Evolutionary conservation across 1,140 invertebrate species (phyloP).

Genomic region (Musca vetustissima): DNA sequence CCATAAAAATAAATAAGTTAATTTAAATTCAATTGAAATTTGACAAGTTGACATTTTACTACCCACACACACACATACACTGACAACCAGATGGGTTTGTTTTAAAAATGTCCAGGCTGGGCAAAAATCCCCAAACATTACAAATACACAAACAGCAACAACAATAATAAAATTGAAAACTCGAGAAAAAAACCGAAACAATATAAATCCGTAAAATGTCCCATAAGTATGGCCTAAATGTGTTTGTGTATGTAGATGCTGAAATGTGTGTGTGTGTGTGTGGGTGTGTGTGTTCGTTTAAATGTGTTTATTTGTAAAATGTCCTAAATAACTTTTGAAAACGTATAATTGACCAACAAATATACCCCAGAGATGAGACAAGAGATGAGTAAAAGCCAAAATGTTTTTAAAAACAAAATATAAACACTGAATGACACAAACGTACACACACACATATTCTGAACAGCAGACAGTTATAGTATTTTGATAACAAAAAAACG

Average conservation of each 20-base stretch:
- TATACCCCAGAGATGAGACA: neutral
- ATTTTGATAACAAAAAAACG: too few species aligned
- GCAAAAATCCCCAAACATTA: neutral
- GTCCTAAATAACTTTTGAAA: slow-evolving; percentile 4
- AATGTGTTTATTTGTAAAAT: neutral
- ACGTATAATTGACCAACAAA: slow-evolving; percentile 18
- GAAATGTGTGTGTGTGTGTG: neutral
- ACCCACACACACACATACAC: neutral
- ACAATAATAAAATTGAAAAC: slow-evolving; percentile 1
- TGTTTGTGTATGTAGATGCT: neutral
- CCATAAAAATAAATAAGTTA: slow-evolving; percentile 4
- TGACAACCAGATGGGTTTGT: too few species aligned
- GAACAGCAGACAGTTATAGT: too few species aligned
- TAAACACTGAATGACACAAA: too few species aligned
- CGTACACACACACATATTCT: too few species aligned
- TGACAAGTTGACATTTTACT: slow-evolving; percentile 16
- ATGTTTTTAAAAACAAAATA: too few species aligned
- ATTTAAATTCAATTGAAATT: slow-evolving; percentile 24
- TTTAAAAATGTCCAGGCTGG: neutral
- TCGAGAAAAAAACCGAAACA: neutral
- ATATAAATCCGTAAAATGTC: neutral
- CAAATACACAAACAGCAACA: neutral
- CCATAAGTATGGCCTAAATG: slow-evolving; percentile 3
- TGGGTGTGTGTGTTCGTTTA: too few species aligned
- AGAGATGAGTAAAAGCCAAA: too few species aligned